Base-by-base conservation (phyloP, 2,888 invertebrate genomes). In the Latheticus oryzae region DNA sequence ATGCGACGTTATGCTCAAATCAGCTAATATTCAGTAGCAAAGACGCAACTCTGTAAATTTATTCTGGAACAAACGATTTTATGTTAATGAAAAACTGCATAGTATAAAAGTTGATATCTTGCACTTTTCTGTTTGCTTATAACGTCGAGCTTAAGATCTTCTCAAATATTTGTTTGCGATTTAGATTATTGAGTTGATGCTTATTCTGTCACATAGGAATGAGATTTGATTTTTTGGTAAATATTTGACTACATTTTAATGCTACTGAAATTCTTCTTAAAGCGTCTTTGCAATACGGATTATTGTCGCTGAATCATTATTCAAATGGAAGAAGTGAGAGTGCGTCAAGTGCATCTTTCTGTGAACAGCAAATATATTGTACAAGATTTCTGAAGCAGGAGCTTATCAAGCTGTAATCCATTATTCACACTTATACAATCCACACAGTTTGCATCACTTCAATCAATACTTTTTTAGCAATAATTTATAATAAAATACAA, bases 61-160 rank as follows among this genome's bases (percentile, higher is more conserved):
- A 16, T 7, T 15, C 26, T 17, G 3, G 15, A 8, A 33, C 35
- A 5, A 3, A 19, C 9, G 24, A 15, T 54, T 54, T 45, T 54
- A 45, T 54, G 43, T 28, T 54, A 45, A 54, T 54, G 54, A 52
- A 42, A 33, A 9, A 30, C 12, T 30, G 32, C 5, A 32, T 17
- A 32, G 12, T 45, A 8, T 28, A 26, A 7, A 23, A 5, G 16
- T 28, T 26, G n/a, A 9, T 32, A 21, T 5, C 15, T 19, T 45
- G 45, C 45, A 32, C 21, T 47, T 35, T 47, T 13, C 9, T 33
- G 47, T 43, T 43, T 28, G 19, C 43, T 4, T 1, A 42, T 16
- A 23, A 9, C 12, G 12, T 11, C 28, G 26, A n/a, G 24, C 15
- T 28, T 3, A 11, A 47, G 47, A 8, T 32, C n/a, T 32, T 5